Conservation (phyloP, 2,797 vertebrate genomes). For the Leptodactylus fallax region DNA sequence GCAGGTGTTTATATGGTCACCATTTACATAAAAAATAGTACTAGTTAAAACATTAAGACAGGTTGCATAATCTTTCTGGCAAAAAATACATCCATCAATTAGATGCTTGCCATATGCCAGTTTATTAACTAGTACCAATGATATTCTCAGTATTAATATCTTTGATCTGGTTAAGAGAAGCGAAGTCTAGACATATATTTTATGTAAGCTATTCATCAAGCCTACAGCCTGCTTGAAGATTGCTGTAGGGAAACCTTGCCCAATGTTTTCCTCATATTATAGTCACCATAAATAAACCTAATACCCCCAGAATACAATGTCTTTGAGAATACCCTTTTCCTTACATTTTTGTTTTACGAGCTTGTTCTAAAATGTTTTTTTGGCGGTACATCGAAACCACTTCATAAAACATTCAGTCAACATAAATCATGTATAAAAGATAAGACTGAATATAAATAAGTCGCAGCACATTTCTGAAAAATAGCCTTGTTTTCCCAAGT, state of each 20-base stretch:
- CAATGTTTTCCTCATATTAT: not conserved
- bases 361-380: slow-evolving; percentile 29
- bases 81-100: too few relatives aligned
- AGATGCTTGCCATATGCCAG: too few relatives aligned
- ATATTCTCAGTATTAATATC: too few relatives aligned
- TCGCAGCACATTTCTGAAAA: slow-evolving; percentile 13
- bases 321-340: slow-evolving; percentile 3
- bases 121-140: too few relatives aligned
- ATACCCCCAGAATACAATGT: not conserved
- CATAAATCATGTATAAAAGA: slow-evolving; percentile 52
- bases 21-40: too few relatives aligned
- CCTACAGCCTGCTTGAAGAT: not conserved
- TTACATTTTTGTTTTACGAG: slow-evolving; percentile 37
- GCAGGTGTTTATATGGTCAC: too few relatives aligned
- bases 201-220: not conserved
- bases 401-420: slow-evolving; percentile 45
- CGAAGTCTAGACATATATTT: not conserved
- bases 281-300: not conserved
- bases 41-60: too few relatives aligned
- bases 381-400: slow-evolving; percentile 32
- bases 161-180: not conserved
- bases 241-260: not conserved
- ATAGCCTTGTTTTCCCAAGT: slow-evolving; percentile 4
- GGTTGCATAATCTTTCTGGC: too few relatives aligned
- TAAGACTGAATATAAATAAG: slow-evolving; percentile 19